phyloP scores from a whole-genome alignment of 2,888 invertebrate species.

The Drosophila mercatorum region DNA sequence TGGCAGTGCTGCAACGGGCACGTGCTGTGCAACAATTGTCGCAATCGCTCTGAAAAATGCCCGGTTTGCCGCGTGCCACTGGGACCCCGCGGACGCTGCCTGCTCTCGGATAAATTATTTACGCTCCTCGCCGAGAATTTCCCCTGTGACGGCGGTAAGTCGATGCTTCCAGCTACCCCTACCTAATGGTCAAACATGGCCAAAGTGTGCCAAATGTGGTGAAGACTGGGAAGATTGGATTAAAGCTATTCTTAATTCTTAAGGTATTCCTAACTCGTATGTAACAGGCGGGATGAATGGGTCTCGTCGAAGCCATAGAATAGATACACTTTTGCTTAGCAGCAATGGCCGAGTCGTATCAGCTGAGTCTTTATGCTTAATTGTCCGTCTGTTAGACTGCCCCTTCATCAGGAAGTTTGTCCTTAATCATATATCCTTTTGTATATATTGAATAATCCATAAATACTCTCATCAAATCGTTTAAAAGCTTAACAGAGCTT shows the following conservation, averaged over 20 bases:
- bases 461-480: neutral
- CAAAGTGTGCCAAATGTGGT: conserved; percentile 23
- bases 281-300: neutral
- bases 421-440: too few species aligned
- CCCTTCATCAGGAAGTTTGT: too few species aligned
- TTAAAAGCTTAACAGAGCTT: neutral
- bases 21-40: conserved; percentile 85
- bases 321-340: neutral
- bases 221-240: neutral
- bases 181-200: conserved; percentile 10
- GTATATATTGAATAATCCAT: neutral
- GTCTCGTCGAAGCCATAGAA: neutral
- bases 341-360: neutral
- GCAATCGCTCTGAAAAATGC: conserved; percentile 84
- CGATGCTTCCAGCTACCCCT: neutral
- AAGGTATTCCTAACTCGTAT: neutral
- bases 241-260: too few species aligned
- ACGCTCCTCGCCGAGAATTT: conserved; percentile 84
- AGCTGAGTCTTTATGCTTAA: neutral
- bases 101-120: conserved; percentile 85
- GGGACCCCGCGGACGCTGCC: conserved; percentile 85
- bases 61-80: conserved; percentile 85
- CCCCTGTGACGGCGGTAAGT: conserved; percentile 84
- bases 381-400: neutral
- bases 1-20: conserved; percentile 86